phyloP scores from a whole-genome alignment of 2,888 invertebrate genomes.

The Julus scandinavius region DNA sequence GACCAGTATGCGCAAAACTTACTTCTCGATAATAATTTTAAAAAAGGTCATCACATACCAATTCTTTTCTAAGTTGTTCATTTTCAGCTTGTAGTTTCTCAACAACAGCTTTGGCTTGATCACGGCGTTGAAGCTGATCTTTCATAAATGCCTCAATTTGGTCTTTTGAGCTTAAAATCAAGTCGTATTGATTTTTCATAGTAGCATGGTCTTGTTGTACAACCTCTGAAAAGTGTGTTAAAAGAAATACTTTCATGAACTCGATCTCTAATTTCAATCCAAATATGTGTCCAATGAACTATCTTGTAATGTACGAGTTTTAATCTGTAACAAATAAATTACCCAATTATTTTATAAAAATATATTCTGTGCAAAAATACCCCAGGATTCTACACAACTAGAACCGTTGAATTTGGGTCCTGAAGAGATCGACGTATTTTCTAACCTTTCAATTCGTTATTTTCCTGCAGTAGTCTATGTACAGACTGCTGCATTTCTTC shows the following conservation, averaged over 20 bases:
- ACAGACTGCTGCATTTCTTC: background rate
- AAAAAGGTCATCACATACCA: background rate
- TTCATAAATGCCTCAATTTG: slow-evolving; percentile 40
- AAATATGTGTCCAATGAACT: too few relatives aligned
- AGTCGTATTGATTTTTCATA: slow-evolving; percentile 49
- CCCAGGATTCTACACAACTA: background rate
- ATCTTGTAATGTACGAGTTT: too few relatives aligned
- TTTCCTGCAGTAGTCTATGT: slow-evolving; percentile 1
- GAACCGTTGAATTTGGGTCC: too few relatives aligned
- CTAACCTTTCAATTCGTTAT: slow-evolving; percentile 37
- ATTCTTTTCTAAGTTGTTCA: slow-evolving; percentile 3
- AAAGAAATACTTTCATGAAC: too few relatives aligned
- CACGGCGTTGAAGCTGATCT: slow-evolving; percentile 15
- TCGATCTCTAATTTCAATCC: background rate
- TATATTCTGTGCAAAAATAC: too few relatives aligned
- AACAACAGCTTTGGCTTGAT: slow-evolving; percentile 40
- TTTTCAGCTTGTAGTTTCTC: slow-evolving; percentile 43
- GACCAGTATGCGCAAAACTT: background rate
- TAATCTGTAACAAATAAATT: too few relatives aligned
- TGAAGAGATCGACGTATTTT: background rate
- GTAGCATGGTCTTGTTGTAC: slow-evolving; percentile 9
- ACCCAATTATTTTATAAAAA: too few relatives aligned
- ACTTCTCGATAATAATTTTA: background rate
- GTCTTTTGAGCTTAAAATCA: slow-evolving; percentile 32
- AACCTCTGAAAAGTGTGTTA: slow-evolving; percentile 37